Evolutionary conservation across 2,888 invertebrate species (phyloP).

Genomic region (Ornithoptera alexandrae): DNA sequence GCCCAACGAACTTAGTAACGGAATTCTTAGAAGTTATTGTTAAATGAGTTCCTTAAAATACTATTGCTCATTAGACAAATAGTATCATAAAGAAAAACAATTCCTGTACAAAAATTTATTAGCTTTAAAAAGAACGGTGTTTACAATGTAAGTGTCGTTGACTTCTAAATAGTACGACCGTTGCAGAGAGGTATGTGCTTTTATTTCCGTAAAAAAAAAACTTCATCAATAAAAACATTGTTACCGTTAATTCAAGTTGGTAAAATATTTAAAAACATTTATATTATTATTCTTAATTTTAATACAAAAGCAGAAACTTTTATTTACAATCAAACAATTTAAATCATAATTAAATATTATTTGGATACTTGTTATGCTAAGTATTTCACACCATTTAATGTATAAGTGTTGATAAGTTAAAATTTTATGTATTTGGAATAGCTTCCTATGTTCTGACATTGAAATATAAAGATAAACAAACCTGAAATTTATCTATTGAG

Average conservation of each 20-base stretch:
- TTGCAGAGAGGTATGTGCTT: slow-evolving; percentile 40
- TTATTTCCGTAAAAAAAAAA: slow-evolving; percentile 36
- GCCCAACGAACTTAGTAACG: too few relatives aligned
- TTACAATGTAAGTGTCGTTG: slow-evolving; percentile 47
- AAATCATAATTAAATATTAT: neutral
- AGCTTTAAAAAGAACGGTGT: slow-evolving; percentile 24
- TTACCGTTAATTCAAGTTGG: neutral
- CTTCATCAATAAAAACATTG: slow-evolving; percentile 14
- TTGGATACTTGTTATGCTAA: too few relatives aligned
- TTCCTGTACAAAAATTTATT: neutral
- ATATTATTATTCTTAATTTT: neutral
- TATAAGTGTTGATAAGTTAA: neutral
- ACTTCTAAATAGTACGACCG: slow-evolving; percentile 55
- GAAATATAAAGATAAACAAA: slow-evolving; percentile 37
- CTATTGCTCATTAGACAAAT: neutral
- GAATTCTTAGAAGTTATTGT: neutral
- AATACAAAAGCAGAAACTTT: neutral
- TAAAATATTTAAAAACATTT: neutral
- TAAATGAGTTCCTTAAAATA: neutral
- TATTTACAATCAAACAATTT: neutral
- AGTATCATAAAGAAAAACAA: neutral
- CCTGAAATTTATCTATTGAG: slow-evolving; percentile 12
- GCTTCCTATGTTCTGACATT: slow-evolving; percentile 48
- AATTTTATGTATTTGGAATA: slow-evolving; percentile 1
- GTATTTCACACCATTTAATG: too few relatives aligned